Base-by-base conservation (phyloP, 1,140 invertebrate genomes). In the Periplaneta americana region DNA sequence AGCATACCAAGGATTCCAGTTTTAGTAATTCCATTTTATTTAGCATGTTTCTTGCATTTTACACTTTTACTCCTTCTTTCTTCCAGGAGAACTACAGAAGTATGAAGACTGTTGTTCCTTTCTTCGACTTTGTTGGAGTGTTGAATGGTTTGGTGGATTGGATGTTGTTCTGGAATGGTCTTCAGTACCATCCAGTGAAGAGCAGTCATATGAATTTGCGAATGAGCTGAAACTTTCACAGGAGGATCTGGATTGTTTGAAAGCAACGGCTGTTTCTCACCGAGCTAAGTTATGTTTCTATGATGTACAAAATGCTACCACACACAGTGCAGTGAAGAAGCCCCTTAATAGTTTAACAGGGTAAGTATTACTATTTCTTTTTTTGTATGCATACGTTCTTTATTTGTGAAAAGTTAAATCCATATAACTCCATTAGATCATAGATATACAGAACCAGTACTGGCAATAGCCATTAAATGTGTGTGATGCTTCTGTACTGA, bases 251-350 rank as follows among this genome's bases (percentile, higher is more conserved):
- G 81, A 84, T 13, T 81, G 84, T 28, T 83, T 93, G 22, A 88
- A 88, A 84, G 85, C 85, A 0, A 89, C 90, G 8, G 90, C 87
- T 78, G 86, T 91, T 1, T 80, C 88, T 37, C 89, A 88, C 83
- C 89, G 87, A 35, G 88, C 89, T 78, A 87, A 89, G 57, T 88
- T 89, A 81, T 88, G 89, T 78, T 83, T 93, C 17, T 86, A 89
- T 22, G 87, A 87, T n/a, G 87, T 93, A 48, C 91, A 93, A 84
- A 93, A 92, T 86, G 92, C 91, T 17, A 92, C 90, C 0, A 89
- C 90, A 0, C 92, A 93, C 82, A 85, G 86, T 35, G 87, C 88
- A 82, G 92, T 93, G n/a, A 5, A n/a, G 28, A 78, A 22, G 15
- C 8, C 76, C 10, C 18, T 78, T 31, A 39, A 18, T 10, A 28